Conservation (phyloP, 2,888 invertebrate genomes). For the Orgyia antiqua region DNA sequence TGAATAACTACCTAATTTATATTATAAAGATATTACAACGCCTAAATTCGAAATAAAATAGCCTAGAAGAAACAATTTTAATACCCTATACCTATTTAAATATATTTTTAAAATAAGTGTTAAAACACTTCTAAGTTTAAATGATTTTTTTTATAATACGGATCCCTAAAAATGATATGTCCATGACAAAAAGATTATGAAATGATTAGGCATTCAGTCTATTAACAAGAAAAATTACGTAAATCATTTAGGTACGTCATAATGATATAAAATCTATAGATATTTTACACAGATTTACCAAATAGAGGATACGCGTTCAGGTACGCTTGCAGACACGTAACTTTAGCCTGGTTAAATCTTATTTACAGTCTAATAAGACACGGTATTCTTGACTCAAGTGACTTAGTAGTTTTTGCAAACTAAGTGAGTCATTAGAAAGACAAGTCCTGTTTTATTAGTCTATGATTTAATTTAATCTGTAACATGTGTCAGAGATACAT, state of each 20-base stretch:
- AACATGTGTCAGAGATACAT: too few relatives aligned
- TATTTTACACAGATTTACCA: too few relatives aligned
- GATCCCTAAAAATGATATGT: slow-evolving; percentile 73
- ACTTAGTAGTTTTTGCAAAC: too few relatives aligned
- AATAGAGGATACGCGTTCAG: too few relatives aligned
- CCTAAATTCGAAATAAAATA: slow-evolving; percentile 42
- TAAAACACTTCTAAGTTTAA: slow-evolving; percentile 19
- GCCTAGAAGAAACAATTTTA: slow-evolving; percentile 13
- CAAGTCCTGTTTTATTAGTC: too few relatives aligned
- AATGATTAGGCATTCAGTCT: slow-evolving; percentile 44
- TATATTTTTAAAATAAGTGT: slow-evolving; percentile 30
- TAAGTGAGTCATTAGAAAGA: too few relatives aligned
- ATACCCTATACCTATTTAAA: slow-evolving; percentile 18
- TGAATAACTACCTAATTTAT: slow-evolving; percentile 35
- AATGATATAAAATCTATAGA: slow-evolving; percentile 32
- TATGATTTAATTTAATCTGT: too few relatives aligned
- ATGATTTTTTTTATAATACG: slow-evolving; percentile 30
- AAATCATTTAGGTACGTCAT: slow-evolving; percentile 37
- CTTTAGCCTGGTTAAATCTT: too few relatives aligned
- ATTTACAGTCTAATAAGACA: too few relatives aligned
- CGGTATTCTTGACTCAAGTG: too few relatives aligned
- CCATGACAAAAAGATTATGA: slow-evolving; percentile 50
- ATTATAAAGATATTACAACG: slow-evolving; percentile 43
- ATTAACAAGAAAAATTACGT: slow-evolving; percentile 31
- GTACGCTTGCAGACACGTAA: too few relatives aligned